Conservation (phyloP, 2,797 vertebrate species). For the Xenentodon cancila region DNA sequence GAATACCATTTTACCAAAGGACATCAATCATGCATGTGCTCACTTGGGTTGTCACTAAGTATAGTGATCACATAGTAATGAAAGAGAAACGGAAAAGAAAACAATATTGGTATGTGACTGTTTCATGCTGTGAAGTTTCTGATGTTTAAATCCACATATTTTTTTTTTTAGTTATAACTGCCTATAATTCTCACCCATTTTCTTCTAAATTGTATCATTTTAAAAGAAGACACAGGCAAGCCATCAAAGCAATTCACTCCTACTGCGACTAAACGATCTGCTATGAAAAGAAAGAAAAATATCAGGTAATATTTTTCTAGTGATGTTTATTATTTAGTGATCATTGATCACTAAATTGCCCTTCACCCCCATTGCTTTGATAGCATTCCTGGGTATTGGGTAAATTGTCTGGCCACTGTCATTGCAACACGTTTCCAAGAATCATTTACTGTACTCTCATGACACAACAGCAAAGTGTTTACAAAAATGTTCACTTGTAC, state of each 20-base stretch:
- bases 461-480: too few species aligned
- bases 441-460: too few species aligned
- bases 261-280: background rate
- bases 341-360: background rate
- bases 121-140: background rate
- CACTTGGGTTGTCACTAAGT: too few species aligned
- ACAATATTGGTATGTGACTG: background rate
- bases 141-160: background rate
- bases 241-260: slow-evolving; percentile 19
- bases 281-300: slow-evolving; percentile 12
- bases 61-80: background rate
- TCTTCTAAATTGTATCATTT: slow-evolving; percentile 14
- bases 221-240: slow-evolving; percentile 20
- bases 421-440: too few species aligned
- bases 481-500: too few species aligned
- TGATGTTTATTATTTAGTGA: slow-evolving; percentile 6
- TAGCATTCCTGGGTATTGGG: too few species aligned
- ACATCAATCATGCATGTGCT: too few species aligned
- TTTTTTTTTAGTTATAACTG: slow-evolving; percentile 3
- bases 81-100: slow-evolving; percentile 1
- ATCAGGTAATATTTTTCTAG: slow-evolving; percentile 5
- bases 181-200: background rate
- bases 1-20: too few species aligned
- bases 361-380: too few species aligned
- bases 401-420: too few species aligned